Base-by-base conservation (phyloP, 2,888 invertebrate species). In the Drosophila monieri region DNA sequence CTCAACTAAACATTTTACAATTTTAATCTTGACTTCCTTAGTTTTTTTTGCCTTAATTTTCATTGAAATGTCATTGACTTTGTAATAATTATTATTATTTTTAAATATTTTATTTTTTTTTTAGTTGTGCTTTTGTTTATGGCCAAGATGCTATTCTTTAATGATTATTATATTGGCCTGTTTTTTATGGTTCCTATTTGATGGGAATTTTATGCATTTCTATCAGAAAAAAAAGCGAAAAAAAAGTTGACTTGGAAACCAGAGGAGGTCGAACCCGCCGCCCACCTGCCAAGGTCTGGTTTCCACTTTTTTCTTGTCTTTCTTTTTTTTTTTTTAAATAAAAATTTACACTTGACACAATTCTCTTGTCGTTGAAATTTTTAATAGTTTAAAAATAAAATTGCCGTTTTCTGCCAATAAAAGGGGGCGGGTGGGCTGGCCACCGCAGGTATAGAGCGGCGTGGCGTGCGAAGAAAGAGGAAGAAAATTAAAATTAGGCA, bases 401-500 rank as follows among this genome's bases (percentile, higher is more conserved):
- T 68, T 53, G 60, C 68, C 56, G 57, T 61, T 46, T 61, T 67
- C 73, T 68, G 86, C 76, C 73, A 80, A 88, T 88, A 76, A 83
- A n/a, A 41, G 43, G 15, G 41, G 47, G 41, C 21, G 23, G 43
- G 18, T 21, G 39, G 39, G 52, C 23, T 30, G 14, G 6, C 15
- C 27, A 27, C 43, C 39, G 35, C 14, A 6, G 35, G 2, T 35
- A 6, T n/a, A 21, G 2, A 30, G 23, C 14, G 65, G 47, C 49
- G 55, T 49, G 65, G 72, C 75, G 79, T 85, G 72, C 73, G 70
- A 85, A 80, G 74, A 68, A 77, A 71, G 73, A 77, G 69, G 73
- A 74, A 87, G 79, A 81, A 87, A 77, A 87, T 87, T 88, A 80
- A 88, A 85, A 80, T 88, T 88, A 80, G 80, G 78, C 88, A 85